Base-by-base conservation (phyloP, 2,113 vertebrate species). In the Alligator sinensis region DNA sequence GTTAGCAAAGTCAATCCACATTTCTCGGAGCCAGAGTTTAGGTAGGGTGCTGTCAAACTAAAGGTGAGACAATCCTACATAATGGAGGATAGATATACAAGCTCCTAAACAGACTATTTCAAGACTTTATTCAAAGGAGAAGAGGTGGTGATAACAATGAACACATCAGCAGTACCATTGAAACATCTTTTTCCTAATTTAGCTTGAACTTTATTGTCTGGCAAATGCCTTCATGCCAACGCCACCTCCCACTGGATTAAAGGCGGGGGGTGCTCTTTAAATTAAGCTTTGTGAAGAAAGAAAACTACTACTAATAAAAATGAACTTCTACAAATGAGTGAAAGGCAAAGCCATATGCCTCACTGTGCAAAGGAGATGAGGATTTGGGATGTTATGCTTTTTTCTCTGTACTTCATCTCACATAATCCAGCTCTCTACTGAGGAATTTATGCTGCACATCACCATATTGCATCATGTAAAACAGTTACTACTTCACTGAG, bases 41-140 rank as follows among this genome's bases (percentile, higher is more conserved):
- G 72, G 57, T 27, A 38, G 24, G 84, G 61, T 22, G n/a, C 9
- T 0, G 88, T 54, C 21, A 57, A 70, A 80, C 34, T 7, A 58
- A 66, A 47, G 11, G 10, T 17, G n/a, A 84, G 30, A 55, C 34
- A 64, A 34, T 70, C 68, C 59, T 78, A 27, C 28, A 5, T 60
- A 54, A 82, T 3, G 5, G 47, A 54, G 80, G 30, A 77, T 0
- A 0, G 4, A 24, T n/a, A 75, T 64, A 75, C 11, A 18, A 72
- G 22, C 24, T 66, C 25, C 16, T 64, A 9, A 30, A 18, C 27
- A 3, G n/a, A 59, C 9, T 5, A 0, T 61, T 27, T 27, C 75
- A 30, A 0, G 74, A 17, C 72, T 63, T 68, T 34, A 38, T 74
- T 74, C 60, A 5, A 55, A 27, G 55, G 18, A 1, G 5, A 38